phyloP scores from a whole-genome alignment of 2,797 vertebrate genomes.

The Morelia viridis region DNA sequence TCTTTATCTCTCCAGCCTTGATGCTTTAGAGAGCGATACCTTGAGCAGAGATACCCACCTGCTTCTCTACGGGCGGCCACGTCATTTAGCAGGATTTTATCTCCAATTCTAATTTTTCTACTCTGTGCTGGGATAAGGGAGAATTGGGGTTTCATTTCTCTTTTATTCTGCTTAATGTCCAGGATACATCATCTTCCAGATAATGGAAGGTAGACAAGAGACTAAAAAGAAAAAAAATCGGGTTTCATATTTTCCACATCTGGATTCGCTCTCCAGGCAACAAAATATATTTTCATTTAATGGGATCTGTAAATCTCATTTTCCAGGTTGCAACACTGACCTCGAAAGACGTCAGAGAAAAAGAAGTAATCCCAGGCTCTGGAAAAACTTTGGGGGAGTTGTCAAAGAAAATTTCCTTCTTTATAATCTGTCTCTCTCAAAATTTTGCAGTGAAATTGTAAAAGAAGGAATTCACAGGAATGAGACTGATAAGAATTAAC shows the following conservation, averaged over 20 bases:
- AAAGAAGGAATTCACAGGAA: background rate
- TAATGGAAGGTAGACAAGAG: background rate
- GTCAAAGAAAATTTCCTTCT: accelerated
- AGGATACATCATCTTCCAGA: constrained; percentile 28
- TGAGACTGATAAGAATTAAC: background rate
- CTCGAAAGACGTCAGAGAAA: accelerated
- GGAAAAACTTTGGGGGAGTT: background rate
- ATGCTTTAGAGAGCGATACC: too few species aligned
- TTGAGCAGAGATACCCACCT: too few species aligned
- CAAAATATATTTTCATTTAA: constrained; percentile 11
- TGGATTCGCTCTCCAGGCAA: constrained; percentile 14
- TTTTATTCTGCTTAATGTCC: background rate
- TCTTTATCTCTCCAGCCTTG: too few species aligned
- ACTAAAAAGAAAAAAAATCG: background rate
- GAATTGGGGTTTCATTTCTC: background rate
- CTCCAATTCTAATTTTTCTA: background rate
- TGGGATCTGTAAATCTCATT: constrained; percentile 6
- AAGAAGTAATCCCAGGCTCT: background rate
- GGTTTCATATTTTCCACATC: background rate
- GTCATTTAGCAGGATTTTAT: background rate
- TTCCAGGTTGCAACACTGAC: constrained; percentile 16
- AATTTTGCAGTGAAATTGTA: background rate
- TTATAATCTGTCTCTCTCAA: background rate
- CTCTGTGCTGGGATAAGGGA: background rate
- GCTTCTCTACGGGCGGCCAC: background rate